A percentile compares a stretch with the other conserved stretches of the same genome.
These are phyloP conservation scores for Dinoponera quadriceps DNA, from an alignment of 1,140 invertebrate genomes.

Conservation along the genomic window DNA sequence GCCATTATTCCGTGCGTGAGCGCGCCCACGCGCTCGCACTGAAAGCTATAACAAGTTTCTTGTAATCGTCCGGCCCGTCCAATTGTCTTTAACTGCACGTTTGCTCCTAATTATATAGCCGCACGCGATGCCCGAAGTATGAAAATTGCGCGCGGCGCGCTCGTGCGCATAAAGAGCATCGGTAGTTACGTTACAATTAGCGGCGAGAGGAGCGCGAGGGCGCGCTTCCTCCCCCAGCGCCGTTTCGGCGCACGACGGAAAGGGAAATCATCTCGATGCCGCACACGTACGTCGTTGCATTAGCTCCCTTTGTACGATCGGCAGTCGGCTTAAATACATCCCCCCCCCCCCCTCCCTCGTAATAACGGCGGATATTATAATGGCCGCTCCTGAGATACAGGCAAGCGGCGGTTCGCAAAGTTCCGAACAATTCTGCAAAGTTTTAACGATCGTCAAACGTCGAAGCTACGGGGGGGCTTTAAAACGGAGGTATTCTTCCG, in stretches of 20 bases:
- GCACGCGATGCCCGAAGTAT: constrained; percentile 47
- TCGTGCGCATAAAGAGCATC: constrained; percentile 34
- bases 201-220: background rate
- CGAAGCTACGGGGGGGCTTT: constrained; percentile 5
- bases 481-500: background rate
- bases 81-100: constrained; percentile 59
- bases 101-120: constrained; percentile 46
- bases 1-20: constrained; percentile 12
- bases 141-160: constrained; percentile 20
- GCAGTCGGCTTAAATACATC: constrained; percentile 12
- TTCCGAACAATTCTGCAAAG: constrained; percentile 39
- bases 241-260: background rate
- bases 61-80: constrained; percentile 49
- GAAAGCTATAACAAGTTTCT: constrained; percentile 60
- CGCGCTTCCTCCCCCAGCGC: too few relatives aligned
- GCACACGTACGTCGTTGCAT: background rate
- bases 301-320: constrained; percentile 11
- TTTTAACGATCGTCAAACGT: constrained; percentile 57
- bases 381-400: background rate
- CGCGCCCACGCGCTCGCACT: constrained; percentile 17
- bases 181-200: constrained; percentile 48
- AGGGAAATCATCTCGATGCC: constrained; percentile 23
- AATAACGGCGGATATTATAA: constrained; percentile 36
- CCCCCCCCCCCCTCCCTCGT: background rate
- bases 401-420: constrained; percentile 30